phyloP scores from a whole-genome alignment of 2,797 vertebrate genomes.

The Helostoma temminkii region DNA sequence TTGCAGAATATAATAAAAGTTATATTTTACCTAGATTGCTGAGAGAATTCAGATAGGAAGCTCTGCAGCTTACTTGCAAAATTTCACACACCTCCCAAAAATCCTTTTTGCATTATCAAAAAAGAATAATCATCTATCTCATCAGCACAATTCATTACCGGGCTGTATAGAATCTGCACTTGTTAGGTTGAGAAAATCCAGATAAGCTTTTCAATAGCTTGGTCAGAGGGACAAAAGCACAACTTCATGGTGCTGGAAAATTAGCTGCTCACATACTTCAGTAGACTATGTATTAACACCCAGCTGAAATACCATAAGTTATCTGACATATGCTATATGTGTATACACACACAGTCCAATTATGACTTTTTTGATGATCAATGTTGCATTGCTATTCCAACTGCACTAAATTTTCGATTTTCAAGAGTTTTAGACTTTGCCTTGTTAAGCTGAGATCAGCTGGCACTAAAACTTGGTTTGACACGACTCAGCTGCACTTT shows the following conservation, averaged over 20 bases:
- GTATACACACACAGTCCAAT: too few species aligned
- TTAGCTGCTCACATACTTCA: too few species aligned
- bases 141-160: conserved; percentile 1
- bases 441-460: conserved; percentile 6
- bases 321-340: background rate
- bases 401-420: conserved; percentile 3
- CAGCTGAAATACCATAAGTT: background rate
- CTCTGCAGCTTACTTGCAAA: conserved; percentile 22
- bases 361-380: background rate
- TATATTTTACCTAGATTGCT: background rate
- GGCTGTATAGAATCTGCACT: background rate
- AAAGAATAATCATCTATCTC: conserved; percentile 5
- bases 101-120: conserved; percentile 13
- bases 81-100: conserved; percentile 22
- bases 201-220: background rate
- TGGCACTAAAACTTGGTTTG: conserved; percentile 12
- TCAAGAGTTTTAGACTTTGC: conserved; percentile 9
- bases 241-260: background rate
- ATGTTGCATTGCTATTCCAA: background rate
- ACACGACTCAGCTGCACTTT: conserved; percentile 10
- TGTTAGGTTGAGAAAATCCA: background rate
- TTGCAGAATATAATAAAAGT: conserved; percentile 26
- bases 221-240: conserved; percentile 4
- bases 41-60: conserved; percentile 12
- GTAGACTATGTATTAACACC: too few species aligned